Base-by-base conservation (phyloP, 2,888 invertebrate genomes). In the Dynastes tityus region DNA sequence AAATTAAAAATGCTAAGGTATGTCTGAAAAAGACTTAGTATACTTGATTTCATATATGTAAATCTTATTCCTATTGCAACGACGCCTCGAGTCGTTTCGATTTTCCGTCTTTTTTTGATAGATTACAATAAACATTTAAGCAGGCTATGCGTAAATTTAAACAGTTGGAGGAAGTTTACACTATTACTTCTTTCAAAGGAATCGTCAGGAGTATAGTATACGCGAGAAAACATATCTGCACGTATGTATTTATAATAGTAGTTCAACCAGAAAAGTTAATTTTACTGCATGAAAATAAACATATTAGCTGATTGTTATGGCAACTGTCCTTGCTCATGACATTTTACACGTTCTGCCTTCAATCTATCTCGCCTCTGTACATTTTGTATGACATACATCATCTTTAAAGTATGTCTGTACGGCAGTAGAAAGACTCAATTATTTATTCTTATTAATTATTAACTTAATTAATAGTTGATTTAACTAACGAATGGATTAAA, bases 251-350 rank as follows among this genome's bases (percentile, higher is more conserved):
- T 63, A 63, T 63, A 63, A 63, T 27, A 63, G 13, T 13, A 32
- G 32, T 11, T 32, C 45, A 67, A 16, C 16, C 49, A 67, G 67
- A 49, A 49, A 67, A 45, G 67, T 67, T 22, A 16, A 67, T 67
- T 49, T 49, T 67, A 6, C 67, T 45, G 45, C 67, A 32, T 63
- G 67, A 67, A 67, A 67, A 49, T 67, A 67, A 67, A 67, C 67
- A 67, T 40, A 40, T 45, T 67, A 49, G 16, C 13, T 9, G 67
- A 55, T 67, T 67, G 67, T 67, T 67, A 67, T 67, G n/a, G 49
- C 8, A 67, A 67, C 67, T 67, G 67, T 49, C 45, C 11, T 49
- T 67, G 45, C 27, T 67, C 49, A 11, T 49, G 45, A 45, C 67
- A 22, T 67, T 67, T 67, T 67, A 16, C 49, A 22, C 49, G 22